Conservation (phyloP, 2,797 vertebrate species). For the Alosa sapidissima region DNA sequence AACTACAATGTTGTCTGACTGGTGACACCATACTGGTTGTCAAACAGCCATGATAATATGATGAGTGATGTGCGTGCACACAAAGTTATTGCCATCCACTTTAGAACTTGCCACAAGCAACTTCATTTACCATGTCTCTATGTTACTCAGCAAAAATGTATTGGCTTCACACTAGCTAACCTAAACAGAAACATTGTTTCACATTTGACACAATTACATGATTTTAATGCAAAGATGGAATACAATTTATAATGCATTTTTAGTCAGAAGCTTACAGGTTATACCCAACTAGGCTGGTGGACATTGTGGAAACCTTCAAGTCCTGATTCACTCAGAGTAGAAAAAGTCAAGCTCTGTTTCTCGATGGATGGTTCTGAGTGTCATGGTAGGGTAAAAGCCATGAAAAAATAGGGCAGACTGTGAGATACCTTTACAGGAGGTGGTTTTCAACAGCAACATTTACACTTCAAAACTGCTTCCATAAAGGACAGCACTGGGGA, state of each 20-base stretch:
- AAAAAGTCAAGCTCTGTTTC: not conserved
- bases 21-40: not conserved
- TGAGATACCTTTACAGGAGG: conserved; percentile 18
- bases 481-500: conserved; percentile 20
- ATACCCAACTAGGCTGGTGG: not conserved
- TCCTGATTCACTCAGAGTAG: not conserved
- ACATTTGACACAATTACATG: not conserved
- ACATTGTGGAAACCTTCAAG: not conserved
- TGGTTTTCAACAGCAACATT: not conserved
- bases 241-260: not conserved
- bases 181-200: not conserved
- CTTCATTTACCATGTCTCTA: not conserved
- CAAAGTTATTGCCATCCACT: not conserved
- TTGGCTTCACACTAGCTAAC: not conserved
- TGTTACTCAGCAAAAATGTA: no score
- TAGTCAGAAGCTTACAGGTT: not conserved
- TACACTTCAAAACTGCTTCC: conserved; percentile 16
- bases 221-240: not conserved
- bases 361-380: not conserved
- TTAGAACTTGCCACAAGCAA: not conserved
- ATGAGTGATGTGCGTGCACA: not conserved
- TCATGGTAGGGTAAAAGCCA: not conserved
- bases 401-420: not conserved
- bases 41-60: conserved; percentile 6
- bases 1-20: conserved; percentile 50